phyloP scores from a whole-genome alignment of 2,797 vertebrate species.

The Enteromius mattozi region DNA sequence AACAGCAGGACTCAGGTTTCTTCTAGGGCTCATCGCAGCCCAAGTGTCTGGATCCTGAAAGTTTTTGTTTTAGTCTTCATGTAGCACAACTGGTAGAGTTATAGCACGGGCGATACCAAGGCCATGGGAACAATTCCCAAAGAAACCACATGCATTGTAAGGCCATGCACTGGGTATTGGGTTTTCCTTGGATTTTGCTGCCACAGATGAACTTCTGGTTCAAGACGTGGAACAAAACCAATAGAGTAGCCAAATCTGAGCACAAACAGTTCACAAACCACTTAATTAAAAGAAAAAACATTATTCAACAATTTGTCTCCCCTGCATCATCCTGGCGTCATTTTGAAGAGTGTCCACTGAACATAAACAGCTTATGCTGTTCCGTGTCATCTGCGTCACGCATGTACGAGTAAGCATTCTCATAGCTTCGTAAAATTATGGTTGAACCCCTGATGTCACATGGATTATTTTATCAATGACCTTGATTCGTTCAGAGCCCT shows the following conservation, averaged over 20 bases:
- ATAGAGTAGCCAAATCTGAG: not conserved
- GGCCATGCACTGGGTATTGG: not conserved
- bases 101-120: not conserved
- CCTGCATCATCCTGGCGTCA: too few relatives aligned
- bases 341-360: too few relatives aligned
- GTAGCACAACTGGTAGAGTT: not conserved
- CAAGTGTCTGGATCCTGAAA: constrained; percentile 56
- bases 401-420: too few relatives aligned
- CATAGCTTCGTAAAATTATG: too few relatives aligned
- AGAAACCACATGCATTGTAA: not conserved
- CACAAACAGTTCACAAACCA: not conserved
- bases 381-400: too few relatives aligned
- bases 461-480: too few relatives aligned
- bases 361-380: too few relatives aligned
- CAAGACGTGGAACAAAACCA: not conserved
- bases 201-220: not conserved
- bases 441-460: too few relatives aligned
- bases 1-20: constrained; percentile 75
- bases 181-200: not conserved
- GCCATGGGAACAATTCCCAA: not conserved
- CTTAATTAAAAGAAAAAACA: not conserved
- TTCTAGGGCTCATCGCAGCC: constrained; percentile 63
- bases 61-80: constrained; percentile 24
- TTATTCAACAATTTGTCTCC: too few relatives aligned
- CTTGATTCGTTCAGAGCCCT: too few relatives aligned